A percentile compares a stretch with the other conserved stretches of the same genome.
These are phyloP conservation scores for Aplodontia rufa DNA, from an alignment of 2,113 vertebrate genomes.

Conservation along the genomic window DNA sequence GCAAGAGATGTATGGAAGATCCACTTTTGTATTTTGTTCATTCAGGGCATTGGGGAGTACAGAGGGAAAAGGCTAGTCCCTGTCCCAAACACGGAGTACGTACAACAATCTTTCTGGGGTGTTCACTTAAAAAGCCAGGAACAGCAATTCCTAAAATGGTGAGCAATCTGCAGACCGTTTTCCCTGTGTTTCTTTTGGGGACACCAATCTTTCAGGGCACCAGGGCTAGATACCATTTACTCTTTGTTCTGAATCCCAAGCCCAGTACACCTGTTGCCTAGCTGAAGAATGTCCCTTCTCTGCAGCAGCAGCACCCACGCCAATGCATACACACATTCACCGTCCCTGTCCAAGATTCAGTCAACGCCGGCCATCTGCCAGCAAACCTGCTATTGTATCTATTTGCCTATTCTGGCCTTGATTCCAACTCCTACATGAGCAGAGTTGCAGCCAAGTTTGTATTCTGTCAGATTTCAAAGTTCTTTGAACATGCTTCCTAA, in stretches of 20 bases:
- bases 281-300: no score
- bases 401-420: no score
- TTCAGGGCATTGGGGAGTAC: neutral
- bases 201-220: neutral
- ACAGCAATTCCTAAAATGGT: fast-evolving
- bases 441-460: no score
- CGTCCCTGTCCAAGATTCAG: neutral
- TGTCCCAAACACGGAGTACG: fast-evolving
- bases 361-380: no score
- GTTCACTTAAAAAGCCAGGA: fast-evolving
- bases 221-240: fast-evolving
- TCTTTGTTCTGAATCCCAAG: neutral
- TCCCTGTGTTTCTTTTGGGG: neutral
- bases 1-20: neutral
- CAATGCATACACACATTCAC: fast-evolving
- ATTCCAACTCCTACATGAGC: no score
- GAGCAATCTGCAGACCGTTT: fast-evolving
- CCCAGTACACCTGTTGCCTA: fast-evolving
- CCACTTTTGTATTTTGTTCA: neutral
- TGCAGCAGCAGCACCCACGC: neutral
- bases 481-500: no score
- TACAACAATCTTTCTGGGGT: fast-evolving
- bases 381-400: no score
- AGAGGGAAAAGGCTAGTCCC: neutral
- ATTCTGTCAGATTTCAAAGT: no score